Evolutionary conservation across 2,888 invertebrate species (phyloP), one percentile per base, ranked within the genome.

Genomic region (Phania funesta): DNA sequence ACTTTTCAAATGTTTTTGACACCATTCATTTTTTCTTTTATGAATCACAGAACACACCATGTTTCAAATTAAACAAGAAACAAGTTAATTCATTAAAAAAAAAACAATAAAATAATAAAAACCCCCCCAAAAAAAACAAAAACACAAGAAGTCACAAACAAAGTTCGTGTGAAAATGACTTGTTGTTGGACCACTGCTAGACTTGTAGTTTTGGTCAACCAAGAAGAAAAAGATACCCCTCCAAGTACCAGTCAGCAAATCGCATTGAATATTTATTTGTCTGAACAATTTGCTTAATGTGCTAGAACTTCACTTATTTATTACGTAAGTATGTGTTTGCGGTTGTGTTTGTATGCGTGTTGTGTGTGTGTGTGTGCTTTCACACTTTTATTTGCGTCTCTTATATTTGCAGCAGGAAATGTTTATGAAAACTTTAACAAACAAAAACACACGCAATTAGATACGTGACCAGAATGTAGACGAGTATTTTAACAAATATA

Each of bases 401-500:
- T 50, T 48, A 38, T 67, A 68, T 67, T 80, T 58, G 38, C 20
- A 80, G 38, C 62, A 74, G 56, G 60, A 71, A 71, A 65, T 56
- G 22, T 41, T 48, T 65, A 38, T 22, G 50, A 62, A 79, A 75
- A 58, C 56, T 58, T 56, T 41, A 58, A 58, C 80, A 50, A 75
- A 65, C 32, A 60, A 44, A 67, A 60, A 67, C 62, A 71, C 71
- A 76, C 70, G 65, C 80, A 80, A 80, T 71, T 71, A 80, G 76
- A 54, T 48, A 80, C 80, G 80, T 80, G 80, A 76, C 76, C 76
- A 62, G 58, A 67, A 76, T 58, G 48, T 58, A 24, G 3, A 48
- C 18, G 8, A 50, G 20, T 24, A 56, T n/a, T 58, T 56, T 44
- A 13, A n/a, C 29, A 32, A 18, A 68, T 9, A 64, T 13, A n/a